Evolutionary conservation across 1,140 invertebrate genomes (phyloP).

Genomic region (Lasioglossum baleicum): DNA sequence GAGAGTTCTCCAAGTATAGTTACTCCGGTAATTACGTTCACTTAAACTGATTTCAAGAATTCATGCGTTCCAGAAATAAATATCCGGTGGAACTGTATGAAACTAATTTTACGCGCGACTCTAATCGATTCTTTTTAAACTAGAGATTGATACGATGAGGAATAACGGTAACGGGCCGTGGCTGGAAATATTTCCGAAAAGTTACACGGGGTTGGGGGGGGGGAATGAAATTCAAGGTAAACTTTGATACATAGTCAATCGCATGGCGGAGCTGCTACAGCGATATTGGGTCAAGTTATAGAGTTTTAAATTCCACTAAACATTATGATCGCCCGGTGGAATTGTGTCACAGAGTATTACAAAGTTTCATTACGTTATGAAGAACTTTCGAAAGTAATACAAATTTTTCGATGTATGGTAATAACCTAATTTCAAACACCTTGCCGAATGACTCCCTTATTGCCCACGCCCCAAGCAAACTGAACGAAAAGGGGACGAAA

Average conservation of each 20-base stretch:
- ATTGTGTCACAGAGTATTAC: slow-evolving; percentile 7
- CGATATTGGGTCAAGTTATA: slow-evolving; percentile 9
- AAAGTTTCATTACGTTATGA: background rate
- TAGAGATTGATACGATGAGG: background rate
- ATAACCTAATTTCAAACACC: background rate
- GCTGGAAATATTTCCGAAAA: background rate
- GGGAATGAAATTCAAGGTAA: background rate
- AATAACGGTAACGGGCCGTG: too few species aligned
- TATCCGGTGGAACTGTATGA: background rate
- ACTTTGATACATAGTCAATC: background rate
- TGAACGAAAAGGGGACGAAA: background rate
- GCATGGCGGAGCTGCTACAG: background rate
- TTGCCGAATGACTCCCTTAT: background rate
- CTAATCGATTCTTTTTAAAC: background rate
- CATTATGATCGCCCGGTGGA: background rate
- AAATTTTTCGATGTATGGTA: background rate
- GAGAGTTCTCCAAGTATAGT: too few species aligned
- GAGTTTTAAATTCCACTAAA: background rate
- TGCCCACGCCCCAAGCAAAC: background rate
- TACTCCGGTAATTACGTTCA: too few species aligned
- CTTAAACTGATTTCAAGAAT: too few species aligned
- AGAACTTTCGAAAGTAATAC: background rate
- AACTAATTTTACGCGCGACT: background rate
- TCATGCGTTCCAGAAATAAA: background rate
- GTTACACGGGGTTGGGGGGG: background rate